phyloP scores from a whole-genome alignment of 2,888 invertebrate genomes.

The Stegana nigrithorax region DNA sequence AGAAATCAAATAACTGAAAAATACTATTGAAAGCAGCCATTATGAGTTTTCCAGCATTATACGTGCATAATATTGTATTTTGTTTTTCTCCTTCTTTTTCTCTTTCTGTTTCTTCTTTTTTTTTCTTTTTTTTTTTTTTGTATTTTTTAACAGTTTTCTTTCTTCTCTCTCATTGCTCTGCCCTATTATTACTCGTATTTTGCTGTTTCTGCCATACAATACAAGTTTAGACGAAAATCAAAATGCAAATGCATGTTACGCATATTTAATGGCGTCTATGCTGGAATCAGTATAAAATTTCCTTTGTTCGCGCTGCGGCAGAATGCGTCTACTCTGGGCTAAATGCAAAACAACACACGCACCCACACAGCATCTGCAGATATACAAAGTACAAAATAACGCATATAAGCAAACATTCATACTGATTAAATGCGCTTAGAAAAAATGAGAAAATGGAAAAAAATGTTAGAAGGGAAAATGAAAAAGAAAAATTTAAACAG shows the following conservation, averaged over 20 bases:
- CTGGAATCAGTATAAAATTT: conserved; percentile 39
- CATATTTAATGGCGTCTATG: conserved; percentile 55
- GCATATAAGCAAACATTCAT: neutral
- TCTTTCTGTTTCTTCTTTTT: neutral
- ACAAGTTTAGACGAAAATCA: conserved; percentile 35
- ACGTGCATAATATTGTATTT: conserved; percentile 9
- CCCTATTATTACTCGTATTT: conserved; percentile 3
- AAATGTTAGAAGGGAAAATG: neutral
- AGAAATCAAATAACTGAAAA: conserved; percentile 42
- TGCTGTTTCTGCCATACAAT: neutral
- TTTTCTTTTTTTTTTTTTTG: neutral
- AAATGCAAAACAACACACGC: neutral
- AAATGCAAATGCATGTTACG: conserved; percentile 54
- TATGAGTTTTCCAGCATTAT: conserved; percentile 35
- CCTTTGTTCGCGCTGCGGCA: conserved; percentile 46
- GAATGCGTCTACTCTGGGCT: no score
- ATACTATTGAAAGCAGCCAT: conserved; percentile 35
- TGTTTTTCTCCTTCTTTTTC: neutral
- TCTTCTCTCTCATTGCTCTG: neutral
- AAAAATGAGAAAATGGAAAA: no score
- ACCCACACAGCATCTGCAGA: neutral
- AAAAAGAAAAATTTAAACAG: no score
- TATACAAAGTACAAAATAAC: neutral
- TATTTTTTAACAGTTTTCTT: neutral
- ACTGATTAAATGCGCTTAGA: no score